Evolutionary conservation across 2,113 vertebrate species (phyloP), one percentile per base, ranked within the genome.

Genomic region (Falco punctatus): DNA sequence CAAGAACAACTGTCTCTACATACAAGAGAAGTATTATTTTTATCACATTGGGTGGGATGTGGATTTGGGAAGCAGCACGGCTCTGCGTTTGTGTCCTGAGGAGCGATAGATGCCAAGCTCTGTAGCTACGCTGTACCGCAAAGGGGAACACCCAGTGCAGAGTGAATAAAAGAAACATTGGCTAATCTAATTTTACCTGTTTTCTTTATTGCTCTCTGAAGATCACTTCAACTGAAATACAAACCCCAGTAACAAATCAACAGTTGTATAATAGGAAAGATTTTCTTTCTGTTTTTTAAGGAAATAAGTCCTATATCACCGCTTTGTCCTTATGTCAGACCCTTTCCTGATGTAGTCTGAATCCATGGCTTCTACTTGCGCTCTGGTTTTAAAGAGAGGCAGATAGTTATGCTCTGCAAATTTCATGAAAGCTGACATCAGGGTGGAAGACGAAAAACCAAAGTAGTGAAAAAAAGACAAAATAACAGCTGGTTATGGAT

Each of bases 81-180:
- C 64, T 82, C 74, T 95, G 73, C 40, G 1, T 52, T 40, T 42
- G 85, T 58, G 85, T 85, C 91, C 52, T 26, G 19, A 64, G 22
- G n/a, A 49, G 58, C 22, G 6, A 27, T 5, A 15, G 13, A 54
- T 49, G 75, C 69, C 82, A 92, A 91, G 57, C 86, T 77, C 40
- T n/a, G 88, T 79, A 38, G 78, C 72, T 67, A 11, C 0, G 0
- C 59, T 11, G 18, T 54, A 90, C 94, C 38, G 2, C 94, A 94
- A 55, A 94, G 46, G 44, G 90, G 24, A 96, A 95, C 91, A 88
- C 94, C 95, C 93, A 93, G 82, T 90, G 93, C 75, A 78, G 85
- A 64, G 65, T 33, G 61, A 97, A 97, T 97, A 96, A 97, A 97
- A 94, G 62, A 79, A 88, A 92, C 88, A 88, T 64, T 93, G 85